A percentile compares a stretch with the other conserved stretches of the same genome.
These are phyloP conservation scores for Venustaconcha ellipsiformis DNA, from an alignment of 1,140 invertebrate genomes.

Conservation along the genomic window DNA sequence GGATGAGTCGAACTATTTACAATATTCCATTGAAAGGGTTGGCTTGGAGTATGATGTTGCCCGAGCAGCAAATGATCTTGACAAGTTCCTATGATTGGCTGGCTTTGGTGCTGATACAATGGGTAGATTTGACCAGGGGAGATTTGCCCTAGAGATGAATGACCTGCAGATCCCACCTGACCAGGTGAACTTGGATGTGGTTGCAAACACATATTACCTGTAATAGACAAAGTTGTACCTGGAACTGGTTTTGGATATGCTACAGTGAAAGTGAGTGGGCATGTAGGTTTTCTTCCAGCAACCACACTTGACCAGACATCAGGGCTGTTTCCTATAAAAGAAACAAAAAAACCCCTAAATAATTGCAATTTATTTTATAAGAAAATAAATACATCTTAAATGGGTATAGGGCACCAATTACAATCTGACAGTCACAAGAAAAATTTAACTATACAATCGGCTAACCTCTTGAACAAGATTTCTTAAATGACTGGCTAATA, in stretches of 20 bases:
- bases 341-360: too few relatives aligned
- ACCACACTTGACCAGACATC: constrained; percentile 59
- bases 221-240: constrained; percentile 33
- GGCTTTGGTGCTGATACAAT: not conserved
- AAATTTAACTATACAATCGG: too few relatives aligned
- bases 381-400: too few relatives aligned
- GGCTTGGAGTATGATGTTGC: constrained; percentile 1
- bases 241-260: constrained; percentile 39
- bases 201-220: constrained; percentile 4
- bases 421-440: too few relatives aligned
- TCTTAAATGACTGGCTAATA: too few relatives aligned
- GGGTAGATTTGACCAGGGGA: constrained; percentile 9
- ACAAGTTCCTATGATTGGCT: not conserved
- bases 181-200: constrained; percentile 20
- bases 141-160: too few relatives aligned
- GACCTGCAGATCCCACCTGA: constrained; percentile 1
- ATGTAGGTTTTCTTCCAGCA: constrained; percentile 44
- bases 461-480: too few relatives aligned
- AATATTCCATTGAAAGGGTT: not conserved
- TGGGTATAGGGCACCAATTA: too few relatives aligned
- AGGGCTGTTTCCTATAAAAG: constrained; percentile 8
- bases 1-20: not conserved
- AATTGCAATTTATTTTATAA: too few relatives aligned
- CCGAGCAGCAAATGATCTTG: constrained; percentile 11
- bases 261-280: constrained; percentile 11